Evolutionary conservation across 2,113 vertebrate genomes (phyloP), one percentile per base, ranked within the genome.

Genomic region (Cacatua alba): DNA sequence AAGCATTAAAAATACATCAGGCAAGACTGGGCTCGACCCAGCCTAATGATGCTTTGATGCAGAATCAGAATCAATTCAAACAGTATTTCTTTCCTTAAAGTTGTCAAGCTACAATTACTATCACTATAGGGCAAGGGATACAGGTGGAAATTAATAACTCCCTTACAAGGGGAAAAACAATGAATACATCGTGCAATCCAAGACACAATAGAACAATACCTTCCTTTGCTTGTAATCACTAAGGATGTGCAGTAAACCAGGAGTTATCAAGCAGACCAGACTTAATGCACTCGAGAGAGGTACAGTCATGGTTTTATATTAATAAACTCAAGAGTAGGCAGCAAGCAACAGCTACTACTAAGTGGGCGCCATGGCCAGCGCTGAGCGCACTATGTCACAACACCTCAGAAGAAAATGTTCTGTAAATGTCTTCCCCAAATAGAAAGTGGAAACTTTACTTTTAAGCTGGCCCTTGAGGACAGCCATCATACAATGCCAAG

Each of bases 261-360:
- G 60, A 87, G 81, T 75, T 78, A 59, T 14, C 63, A 44, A 70
- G 51, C 64, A 90, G 83, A 88, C 80, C 37, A 63, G 82, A 86
- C 33, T 59, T 43, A 33, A 59, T 72, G 60, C 74, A 44, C 74
- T 68, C 43, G 70, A 41, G 49, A 88, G n/a, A 0, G 0, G 49
- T 46, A 70, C 17, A 62, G 49, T 53, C 71, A 70, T 13, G 59
- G 20, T 7, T 92, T 91, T 84, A 48, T 75, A 89, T 75, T 59
- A 88, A 93, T 82, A 93, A 95, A 52, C 41, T 59, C 53, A 33
- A 12, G 86, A 92, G 76, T 9, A 81, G 79, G 82, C 59, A 94
- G 78, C n/a, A 82, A 89, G 70, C 29, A 90, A 91, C 63, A 87
- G 88, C 55, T 63, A 39, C 33, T 14, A 20, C 57, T 46, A 16